These are phyloP conservation scores for Pluvianellus socialis DNA, from an alignment of 2,113 vertebrate genomes.

Conservation along the genomic window DNA sequence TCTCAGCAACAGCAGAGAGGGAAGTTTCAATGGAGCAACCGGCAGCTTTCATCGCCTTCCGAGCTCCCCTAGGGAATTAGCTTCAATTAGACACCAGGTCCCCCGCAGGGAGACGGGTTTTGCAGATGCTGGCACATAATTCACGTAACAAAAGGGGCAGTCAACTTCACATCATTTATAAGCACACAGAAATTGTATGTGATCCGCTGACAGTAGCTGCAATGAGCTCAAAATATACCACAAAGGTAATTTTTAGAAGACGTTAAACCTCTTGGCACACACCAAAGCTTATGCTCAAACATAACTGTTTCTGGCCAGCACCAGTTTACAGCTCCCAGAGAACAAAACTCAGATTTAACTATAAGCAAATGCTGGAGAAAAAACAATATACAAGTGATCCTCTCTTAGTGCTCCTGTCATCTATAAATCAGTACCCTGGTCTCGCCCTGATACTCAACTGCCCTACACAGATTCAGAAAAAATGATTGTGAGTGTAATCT, in stretches of 20 bases:
- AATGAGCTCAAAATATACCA: background rate
- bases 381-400: background rate
- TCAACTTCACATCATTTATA: background rate
- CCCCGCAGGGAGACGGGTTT: background rate
- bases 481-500: background rate
- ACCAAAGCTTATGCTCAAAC: background rate
- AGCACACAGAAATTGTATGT: background rate
- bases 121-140: background rate
- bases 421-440: background rate
- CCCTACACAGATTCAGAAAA: background rate
- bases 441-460: background rate
- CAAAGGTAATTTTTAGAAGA: constrained; percentile 12
- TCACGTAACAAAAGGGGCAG: constrained; percentile 5
- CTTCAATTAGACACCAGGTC: background rate
- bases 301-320: background rate
- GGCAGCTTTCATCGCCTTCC: background rate
- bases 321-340: background rate
- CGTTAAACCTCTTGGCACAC: background rate
- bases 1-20: background rate
- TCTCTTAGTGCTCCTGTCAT: background rate
- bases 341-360: background rate
- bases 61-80: background rate
- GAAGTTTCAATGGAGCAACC: background rate
- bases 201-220: background rate
- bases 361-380: background rate